phyloP scores from a whole-genome alignment of 1,140 invertebrate species.

The Protaetia brevitarsis region DNA sequence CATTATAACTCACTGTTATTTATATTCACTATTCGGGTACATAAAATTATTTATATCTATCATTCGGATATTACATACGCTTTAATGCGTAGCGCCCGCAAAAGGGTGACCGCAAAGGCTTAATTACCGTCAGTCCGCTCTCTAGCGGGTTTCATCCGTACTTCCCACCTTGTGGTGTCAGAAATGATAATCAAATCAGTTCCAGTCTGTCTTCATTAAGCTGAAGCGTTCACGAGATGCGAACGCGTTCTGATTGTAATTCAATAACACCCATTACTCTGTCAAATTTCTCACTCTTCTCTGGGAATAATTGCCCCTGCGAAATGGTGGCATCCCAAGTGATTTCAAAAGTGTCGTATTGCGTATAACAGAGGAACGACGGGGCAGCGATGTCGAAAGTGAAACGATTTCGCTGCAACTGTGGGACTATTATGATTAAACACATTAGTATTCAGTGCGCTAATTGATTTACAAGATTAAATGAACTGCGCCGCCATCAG shows the following conservation, averaged over 20 bases:
- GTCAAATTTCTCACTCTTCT: conserved; percentile 3
- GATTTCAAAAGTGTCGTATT: background rate
- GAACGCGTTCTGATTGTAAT: background rate
- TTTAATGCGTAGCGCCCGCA: too few species aligned
- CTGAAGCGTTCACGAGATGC: background rate
- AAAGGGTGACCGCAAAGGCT: background rate
- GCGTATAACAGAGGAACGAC: background rate
- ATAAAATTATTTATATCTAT: too few species aligned
- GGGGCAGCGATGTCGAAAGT: background rate
- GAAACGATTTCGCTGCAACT: background rate
- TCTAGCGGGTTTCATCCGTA: background rate
- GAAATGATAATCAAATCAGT: conserved; percentile 5
- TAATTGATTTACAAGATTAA: conserved; percentile 1
- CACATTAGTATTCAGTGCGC: background rate
- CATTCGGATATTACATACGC: too few species aligned
- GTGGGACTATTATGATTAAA: background rate
- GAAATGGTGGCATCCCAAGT: background rate
- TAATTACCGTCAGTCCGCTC: background rate
- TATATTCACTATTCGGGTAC: too few species aligned
- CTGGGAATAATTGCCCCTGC: background rate
- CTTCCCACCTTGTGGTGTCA: background rate
- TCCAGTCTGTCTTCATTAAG: conserved; percentile 1
- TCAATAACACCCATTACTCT: conserved; percentile 17
- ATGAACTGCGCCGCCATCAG: background rate
- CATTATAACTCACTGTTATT: too few species aligned